These are phyloP conservation scores for Liparis tanakae DNA, from an alignment of 2,797 vertebrate genomes.

Conservation along the genomic window DNA sequence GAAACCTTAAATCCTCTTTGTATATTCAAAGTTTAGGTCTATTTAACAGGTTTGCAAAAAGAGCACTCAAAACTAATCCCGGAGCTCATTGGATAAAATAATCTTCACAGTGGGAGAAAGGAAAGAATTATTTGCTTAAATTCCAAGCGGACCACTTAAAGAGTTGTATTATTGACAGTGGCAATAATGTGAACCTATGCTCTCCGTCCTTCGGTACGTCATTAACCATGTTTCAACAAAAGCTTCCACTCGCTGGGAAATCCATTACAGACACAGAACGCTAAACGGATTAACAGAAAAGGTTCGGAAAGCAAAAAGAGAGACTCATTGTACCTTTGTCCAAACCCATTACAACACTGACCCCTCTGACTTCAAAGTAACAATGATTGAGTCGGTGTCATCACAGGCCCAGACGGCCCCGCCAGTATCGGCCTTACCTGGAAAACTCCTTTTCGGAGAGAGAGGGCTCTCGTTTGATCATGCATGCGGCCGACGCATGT, in stretches of 20 bases:
- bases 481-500: slow-evolving; percentile 81
- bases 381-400: slow-evolving; percentile 83
- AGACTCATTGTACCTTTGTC: slow-evolving; percentile 79
- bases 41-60: slow-evolving; percentile 72
- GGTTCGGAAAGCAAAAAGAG: slow-evolving; percentile 64
- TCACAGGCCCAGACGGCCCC: slow-evolving; percentile 73
- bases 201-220: slow-evolving; percentile 75
- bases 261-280: slow-evolving; percentile 77
- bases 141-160: slow-evolving; percentile 82
- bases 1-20: slow-evolving; percentile 77
- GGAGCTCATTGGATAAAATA: slow-evolving; percentile 70
- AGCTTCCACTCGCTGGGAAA: slow-evolving; percentile 80
- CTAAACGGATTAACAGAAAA: slow-evolving; percentile 82
- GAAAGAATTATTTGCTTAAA: slow-evolving; percentile 80
- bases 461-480: slow-evolving; percentile 80
- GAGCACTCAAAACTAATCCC: slow-evolving; percentile 70
- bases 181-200: slow-evolving; percentile 77
- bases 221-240: slow-evolving; percentile 79
- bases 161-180: slow-evolving; percentile 81
- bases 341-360: slow-evolving; percentile 81
- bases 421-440: slow-evolving; percentile 83
- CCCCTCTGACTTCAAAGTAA: slow-evolving; percentile 81
- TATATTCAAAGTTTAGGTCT: slow-evolving; percentile 73
- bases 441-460: slow-evolving; percentile 80
- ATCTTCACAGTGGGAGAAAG: slow-evolving; percentile 67